A percentile compares a stretch with the other conserved stretches of the same genome.
phyloP scores from a whole-genome alignment of 2,888 invertebrate species.

The Eupithecia tripunctaria region DNA sequence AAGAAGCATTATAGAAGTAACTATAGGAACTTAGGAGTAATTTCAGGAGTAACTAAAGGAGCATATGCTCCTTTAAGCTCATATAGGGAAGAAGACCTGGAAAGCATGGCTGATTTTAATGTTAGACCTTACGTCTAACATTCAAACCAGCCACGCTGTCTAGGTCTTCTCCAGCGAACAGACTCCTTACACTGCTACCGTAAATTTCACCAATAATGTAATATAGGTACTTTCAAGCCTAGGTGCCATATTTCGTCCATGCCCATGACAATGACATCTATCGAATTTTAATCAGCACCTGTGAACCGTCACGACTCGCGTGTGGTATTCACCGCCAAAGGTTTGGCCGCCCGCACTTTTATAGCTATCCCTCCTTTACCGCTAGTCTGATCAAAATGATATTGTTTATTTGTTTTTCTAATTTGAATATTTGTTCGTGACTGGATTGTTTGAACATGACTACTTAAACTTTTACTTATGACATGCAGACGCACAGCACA shows the following conservation, averaged over 20 bases:
- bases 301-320: conserved; percentile 30
- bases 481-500: neutral
- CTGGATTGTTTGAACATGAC: neutral
- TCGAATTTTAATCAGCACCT: conserved; percentile 39
- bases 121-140: too few relatives aligned
- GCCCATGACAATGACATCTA: conserved; percentile 23
- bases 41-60: too few relatives aligned
- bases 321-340: conserved; percentile 48
- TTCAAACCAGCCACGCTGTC: neutral
- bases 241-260: neutral
- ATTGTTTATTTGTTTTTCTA: conserved; percentile 5
- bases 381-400: conserved; percentile 22
- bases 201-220: neutral
- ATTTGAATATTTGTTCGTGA: conserved; percentile 2
- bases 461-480: neutral
- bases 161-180: neutral
- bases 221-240: neutral
- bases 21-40: too few relatives aligned
- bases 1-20: neutral
- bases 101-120: too few relatives aligned
- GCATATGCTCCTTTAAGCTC: too few relatives aligned
- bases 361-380: conserved; percentile 1
- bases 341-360: conserved; percentile 41
- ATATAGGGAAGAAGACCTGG: too few relatives aligned
- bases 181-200: neutral